Percentiles rank a stretch among this genome's conserved stretches.
Evolutionary conservation across 2,797 vertebrate genomes (phyloP).

Genomic region (Propithecus perrieri): DNA sequence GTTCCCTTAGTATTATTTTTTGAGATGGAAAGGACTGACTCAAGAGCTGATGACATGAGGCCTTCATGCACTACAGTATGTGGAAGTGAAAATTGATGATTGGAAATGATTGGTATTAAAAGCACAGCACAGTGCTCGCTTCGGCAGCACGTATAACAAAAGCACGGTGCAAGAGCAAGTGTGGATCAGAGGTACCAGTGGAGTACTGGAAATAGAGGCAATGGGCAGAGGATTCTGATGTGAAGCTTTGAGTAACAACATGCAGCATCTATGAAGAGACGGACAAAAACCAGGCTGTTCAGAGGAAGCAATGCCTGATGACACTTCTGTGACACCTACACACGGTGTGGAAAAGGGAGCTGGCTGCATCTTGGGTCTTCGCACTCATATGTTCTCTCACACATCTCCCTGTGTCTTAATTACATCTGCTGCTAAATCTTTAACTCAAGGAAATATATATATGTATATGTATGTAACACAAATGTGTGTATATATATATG

Average conservation of each 20-base stretch:
- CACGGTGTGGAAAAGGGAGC: not conserved
- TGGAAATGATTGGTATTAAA: not conserved
- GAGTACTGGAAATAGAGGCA: not conserved
- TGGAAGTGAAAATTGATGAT: not conserved
- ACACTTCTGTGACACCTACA: not conserved
- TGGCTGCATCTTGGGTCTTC: not conserved
- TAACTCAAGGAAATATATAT: not conserved
- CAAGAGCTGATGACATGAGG: not conserved
- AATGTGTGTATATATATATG: too few species aligned
- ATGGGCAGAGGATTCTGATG: not conserved
- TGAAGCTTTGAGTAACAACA: not conserved
- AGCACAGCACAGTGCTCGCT: not conserved
- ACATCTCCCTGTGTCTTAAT: not conserved
- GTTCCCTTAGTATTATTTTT: not conserved
- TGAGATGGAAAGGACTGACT: not conserved
- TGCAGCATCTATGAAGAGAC: not conserved
- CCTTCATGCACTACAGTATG: not conserved
- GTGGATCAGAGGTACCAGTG: not conserved
- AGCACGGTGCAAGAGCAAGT: rapidly evolving
- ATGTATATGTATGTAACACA: not conserved
- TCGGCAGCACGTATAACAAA: not conserved
- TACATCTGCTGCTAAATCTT: not conserved
- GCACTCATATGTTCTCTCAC: not conserved
- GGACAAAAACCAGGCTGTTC: too few species aligned
- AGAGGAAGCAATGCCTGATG: not conserved